phyloP scores from a whole-genome alignment of 2,113 vertebrate genomes.

The Forbesichthys papilliferus region DNA sequence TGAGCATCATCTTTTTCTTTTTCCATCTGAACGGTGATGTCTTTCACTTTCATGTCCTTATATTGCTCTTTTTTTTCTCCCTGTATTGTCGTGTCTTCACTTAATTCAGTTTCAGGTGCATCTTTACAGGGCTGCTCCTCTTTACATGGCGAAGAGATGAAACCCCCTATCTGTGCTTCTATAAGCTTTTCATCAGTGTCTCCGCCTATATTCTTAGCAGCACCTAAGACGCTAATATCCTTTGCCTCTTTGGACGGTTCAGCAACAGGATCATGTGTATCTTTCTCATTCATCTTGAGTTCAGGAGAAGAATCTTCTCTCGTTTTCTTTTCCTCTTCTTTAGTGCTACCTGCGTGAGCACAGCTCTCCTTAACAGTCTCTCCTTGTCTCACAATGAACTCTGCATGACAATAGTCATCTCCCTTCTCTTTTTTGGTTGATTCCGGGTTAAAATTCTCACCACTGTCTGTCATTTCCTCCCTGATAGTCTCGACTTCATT shows the following conservation, averaged over 20 bases:
- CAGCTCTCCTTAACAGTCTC: conserved; percentile 12
- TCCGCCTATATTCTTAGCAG: conserved; percentile 1
- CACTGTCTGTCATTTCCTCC: conserved; percentile 21
- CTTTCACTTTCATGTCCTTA: conserved; percentile 14
- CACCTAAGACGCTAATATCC: conserved; percentile 20
- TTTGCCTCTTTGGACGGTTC: conserved; percentile 20
- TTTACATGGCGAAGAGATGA: conserved; percentile 7
- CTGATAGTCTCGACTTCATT: conserved; percentile 15
- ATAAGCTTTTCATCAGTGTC: conserved; percentile 21
- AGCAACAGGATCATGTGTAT: background rate
- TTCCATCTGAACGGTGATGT: conserved; percentile 23
- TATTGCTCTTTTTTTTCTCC: conserved; percentile 24
- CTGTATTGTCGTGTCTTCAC: conserved; percentile 18
- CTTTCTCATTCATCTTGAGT: conserved; percentile 27
- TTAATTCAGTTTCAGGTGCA: conserved; percentile 1
- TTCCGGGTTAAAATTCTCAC: background rate
- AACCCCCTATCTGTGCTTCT: conserved; percentile 23
- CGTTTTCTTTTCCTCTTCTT: conserved; percentile 28
- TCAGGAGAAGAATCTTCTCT: conserved; percentile 20
- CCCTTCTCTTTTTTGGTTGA: conserved; percentile 8
- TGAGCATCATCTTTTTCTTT: conserved; percentile 70
- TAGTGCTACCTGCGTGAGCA: conserved; percentile 6
- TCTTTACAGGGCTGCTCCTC: conserved; percentile 7
- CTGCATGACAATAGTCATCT: background rate
- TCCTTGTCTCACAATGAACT: background rate